A percentile compares a stretch with the other conserved stretches of the same genome.
These are phyloP conservation scores for Onychomys torridus DNA, from an alignment of 2,797 vertebrate genomes.

Conservation along the genomic window DNA sequence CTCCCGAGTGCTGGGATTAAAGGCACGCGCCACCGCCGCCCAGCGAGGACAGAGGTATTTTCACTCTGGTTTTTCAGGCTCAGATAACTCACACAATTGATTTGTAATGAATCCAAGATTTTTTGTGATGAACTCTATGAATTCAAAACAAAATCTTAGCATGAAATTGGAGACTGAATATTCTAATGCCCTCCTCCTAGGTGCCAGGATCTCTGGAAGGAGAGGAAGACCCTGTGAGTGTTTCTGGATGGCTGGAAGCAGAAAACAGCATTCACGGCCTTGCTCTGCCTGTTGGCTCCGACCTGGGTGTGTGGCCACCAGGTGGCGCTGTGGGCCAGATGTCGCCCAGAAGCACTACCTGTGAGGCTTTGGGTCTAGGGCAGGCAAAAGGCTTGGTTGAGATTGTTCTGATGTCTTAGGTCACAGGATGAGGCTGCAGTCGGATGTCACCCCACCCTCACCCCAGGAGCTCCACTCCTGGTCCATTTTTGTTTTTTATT, in stretches of 20 bases:
- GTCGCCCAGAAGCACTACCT: not conserved
- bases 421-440: not conserved
- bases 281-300: rapidly evolving
- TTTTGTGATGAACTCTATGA: not conserved
- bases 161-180: not conserved
- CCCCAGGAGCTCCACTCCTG: not conserved
- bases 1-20: too few species aligned
- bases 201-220: not conserved
- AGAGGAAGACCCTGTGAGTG: rapidly evolving
- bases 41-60: not conserved
- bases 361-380: not conserved
- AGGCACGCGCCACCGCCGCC: too few species aligned
- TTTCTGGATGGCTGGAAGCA: rapidly evolving
- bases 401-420: not conserved
- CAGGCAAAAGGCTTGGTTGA: too few species aligned
- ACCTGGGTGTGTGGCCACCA: not conserved
- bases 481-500: not conserved
- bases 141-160: not conserved
- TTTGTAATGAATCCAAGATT: not conserved
- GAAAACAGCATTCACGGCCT: not conserved
- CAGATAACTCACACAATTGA: not conserved
- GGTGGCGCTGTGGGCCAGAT: conserved; percentile 44
- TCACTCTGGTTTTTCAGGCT: not conserved
- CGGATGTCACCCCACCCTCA: not conserved
- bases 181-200: not conserved